These are phyloP conservation scores for Rhabdornis inornatus DNA, from an alignment of 2,113 vertebrate species.

Conservation along the genomic window DNA sequence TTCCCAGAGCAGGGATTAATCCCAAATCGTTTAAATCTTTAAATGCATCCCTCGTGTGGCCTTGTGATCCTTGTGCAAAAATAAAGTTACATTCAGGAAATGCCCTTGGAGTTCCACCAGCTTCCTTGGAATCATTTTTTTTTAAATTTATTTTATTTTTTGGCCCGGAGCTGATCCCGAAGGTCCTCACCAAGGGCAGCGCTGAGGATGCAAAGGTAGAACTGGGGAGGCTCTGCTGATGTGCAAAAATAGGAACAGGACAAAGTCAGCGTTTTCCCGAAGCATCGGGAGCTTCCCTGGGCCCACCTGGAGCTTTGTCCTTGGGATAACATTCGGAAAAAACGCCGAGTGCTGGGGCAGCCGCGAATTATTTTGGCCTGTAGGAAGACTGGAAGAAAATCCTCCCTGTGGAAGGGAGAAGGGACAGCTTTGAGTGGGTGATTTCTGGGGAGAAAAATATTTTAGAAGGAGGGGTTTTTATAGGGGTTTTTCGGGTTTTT, in stretches of 20 bases:
- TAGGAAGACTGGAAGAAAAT: not conserved
- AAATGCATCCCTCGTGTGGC: accelerated
- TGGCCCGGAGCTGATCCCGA: not conserved
- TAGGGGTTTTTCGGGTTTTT: accelerated
- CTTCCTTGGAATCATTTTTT: not conserved
- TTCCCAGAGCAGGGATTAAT: not conserved
- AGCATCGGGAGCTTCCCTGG: not conserved
- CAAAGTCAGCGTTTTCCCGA: not conserved
- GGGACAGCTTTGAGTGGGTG: not conserved
- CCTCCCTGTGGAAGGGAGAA: accelerated
- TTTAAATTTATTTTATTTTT: not conserved
- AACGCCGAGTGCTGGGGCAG: not conserved
- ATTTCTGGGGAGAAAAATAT: not conserved
- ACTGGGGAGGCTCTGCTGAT: not conserved
- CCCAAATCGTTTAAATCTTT: not conserved
- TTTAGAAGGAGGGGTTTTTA: accelerated
- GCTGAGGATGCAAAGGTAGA: not conserved
- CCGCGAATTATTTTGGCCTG: accelerated
- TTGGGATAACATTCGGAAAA: not conserved
- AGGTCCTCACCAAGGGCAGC: not conserved
- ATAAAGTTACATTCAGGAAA: not conserved
- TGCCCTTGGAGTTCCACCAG: not conserved
- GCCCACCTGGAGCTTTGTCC: not conserved
- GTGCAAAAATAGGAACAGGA: not conserved
- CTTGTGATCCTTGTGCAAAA: not conserved